A percentile compares a stretch with the other conserved stretches of the same genome.
These are phyloP conservation scores for Pithecia hirsuta DNA, from an alignment of 2,797 vertebrate species.

Conservation along the genomic window DNA sequence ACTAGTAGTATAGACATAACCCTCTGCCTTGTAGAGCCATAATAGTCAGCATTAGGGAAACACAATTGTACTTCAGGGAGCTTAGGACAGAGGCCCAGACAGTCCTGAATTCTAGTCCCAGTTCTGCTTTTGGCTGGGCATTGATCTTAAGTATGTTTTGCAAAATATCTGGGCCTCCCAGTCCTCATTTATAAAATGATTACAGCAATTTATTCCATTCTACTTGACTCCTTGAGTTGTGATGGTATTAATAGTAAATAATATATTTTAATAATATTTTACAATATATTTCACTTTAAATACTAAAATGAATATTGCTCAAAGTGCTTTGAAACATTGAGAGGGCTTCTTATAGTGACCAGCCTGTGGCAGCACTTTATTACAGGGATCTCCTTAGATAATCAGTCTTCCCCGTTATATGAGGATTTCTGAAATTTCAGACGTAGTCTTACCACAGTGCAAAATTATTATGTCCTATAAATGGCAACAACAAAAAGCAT, in stretches of 20 bases:
- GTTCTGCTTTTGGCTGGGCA: background rate
- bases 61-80: accelerated
- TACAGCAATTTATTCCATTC: background rate
- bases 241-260: background rate
- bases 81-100: accelerated
- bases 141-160: accelerated
- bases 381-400: background rate
- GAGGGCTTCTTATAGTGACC: accelerated
- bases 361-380: accelerated
- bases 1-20: too few relatives aligned
- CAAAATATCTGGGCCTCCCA: background rate
- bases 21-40: accelerated
- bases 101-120: accelerated
- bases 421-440: background rate
- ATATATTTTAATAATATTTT: background rate
- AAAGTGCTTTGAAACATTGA: background rate
- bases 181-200: background rate
- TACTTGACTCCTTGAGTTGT: background rate
- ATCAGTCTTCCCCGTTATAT: accelerated
- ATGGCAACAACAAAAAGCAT: background rate
- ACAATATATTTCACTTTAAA: background rate
- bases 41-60: accelerated
- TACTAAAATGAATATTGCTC: background rate
- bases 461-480: background rate
- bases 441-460: accelerated